A percentile compares a stretch with the other conserved stretches of the same genome.
Conservation (phyloP, 2,113 vertebrate species). For the Piprites chloris region DNA sequence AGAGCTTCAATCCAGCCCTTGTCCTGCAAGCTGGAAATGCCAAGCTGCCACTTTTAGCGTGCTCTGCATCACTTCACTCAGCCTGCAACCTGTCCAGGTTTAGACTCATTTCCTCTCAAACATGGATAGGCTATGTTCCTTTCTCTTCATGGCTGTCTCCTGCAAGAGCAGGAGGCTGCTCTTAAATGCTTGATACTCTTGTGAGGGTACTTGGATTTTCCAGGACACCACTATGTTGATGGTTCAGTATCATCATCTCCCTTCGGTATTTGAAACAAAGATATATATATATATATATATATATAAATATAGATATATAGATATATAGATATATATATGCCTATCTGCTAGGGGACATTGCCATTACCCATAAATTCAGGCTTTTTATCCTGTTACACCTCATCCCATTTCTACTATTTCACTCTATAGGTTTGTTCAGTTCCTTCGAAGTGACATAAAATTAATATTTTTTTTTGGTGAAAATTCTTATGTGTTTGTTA, state of each 20-base stretch:
- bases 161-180: not conserved
- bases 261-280: not conserved
- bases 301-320: too few species aligned
- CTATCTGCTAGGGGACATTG: not conserved
- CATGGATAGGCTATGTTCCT: accelerated
- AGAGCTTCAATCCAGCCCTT: not conserved
- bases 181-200: not conserved
- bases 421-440: not conserved
- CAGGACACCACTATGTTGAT: not conserved
- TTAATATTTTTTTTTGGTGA: not conserved
- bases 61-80: not conserved
- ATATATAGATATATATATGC: too few species aligned
- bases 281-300: not conserved
- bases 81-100: not conserved
- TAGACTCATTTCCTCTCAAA: not conserved
- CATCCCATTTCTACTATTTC: not conserved
- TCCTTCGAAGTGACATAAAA: not conserved
- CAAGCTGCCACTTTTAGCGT: accelerated
- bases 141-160: not conserved
- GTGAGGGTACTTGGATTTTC: not conserved
- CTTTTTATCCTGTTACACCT: not conserved
- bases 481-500: not conserved
- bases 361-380: not conserved
- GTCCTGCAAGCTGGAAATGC: not conserved
- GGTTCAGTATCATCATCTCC: not conserved